Conservation (phyloP, 2,797 vertebrate genomes). For the Lophius americanus region DNA sequence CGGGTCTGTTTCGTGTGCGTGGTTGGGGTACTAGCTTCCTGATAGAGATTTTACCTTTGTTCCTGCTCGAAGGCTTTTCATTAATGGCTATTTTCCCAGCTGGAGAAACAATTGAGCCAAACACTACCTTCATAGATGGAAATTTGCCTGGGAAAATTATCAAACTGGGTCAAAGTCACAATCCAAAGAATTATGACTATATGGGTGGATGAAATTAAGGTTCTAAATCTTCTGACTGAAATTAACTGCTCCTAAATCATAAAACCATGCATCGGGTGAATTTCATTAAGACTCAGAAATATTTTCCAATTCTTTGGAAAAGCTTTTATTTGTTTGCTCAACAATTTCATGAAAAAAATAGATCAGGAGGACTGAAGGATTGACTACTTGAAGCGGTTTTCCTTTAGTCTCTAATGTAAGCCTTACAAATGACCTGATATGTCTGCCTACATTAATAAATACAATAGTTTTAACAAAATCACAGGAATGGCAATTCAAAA, state of each 20-base stretch:
- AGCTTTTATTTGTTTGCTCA: neutral
- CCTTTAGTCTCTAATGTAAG: conserved; percentile 14
- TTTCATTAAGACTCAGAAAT: conserved; percentile 13
- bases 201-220: conserved; percentile 9
- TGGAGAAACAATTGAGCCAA: conserved; percentile 18
- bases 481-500: too few relatives aligned
- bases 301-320: conserved; percentile 13
- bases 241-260: conserved; percentile 25
- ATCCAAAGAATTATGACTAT: conserved; percentile 21
- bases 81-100: neutral
- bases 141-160: neutral
- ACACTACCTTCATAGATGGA: conserved; percentile 6
- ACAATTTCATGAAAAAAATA: conserved; percentile 13
- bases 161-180: conserved; percentile 18
- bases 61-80: conserved; percentile 1
- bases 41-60: neutral
- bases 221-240: conserved; percentile 14
- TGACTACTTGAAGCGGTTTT: conserved; percentile 18
- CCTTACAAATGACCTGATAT: neutral
- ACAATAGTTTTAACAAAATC: too few relatives aligned
- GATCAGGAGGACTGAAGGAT: conserved; percentile 20
- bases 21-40: neutral
- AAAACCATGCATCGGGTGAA: conserved; percentile 1
- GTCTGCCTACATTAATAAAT: too few relatives aligned
- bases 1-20: neutral